phyloP scores from a whole-genome alignment of 2,797 vertebrate genomes.

The Adrianichthys oophorus region DNA sequence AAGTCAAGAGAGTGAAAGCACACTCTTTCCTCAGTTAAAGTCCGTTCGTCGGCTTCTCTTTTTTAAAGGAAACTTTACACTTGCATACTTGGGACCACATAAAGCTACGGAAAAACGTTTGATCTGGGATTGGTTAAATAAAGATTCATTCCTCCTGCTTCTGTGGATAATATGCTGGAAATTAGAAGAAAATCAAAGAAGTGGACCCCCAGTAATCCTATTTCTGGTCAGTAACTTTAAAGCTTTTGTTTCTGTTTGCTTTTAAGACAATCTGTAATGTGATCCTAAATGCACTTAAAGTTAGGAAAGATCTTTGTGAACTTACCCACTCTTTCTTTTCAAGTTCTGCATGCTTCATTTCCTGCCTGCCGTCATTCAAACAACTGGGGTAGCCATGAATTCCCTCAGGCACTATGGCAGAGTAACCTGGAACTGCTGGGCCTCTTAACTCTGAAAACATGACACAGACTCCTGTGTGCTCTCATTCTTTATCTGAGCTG shows the following conservation, averaged over 20 bases:
- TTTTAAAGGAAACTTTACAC: conserved; percentile 31
- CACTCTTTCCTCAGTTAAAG: conserved; percentile 53
- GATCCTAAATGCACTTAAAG: background rate
- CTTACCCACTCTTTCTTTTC: conserved; percentile 36
- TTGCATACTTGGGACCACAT: conserved; percentile 19
- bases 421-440: conserved; percentile 15
- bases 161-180: conserved; percentile 67
- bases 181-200: conserved; percentile 38
- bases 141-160: background rate
- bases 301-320: conserved; percentile 45
- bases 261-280: background rate
- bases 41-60: conserved; percentile 38
- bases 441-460: conserved; percentile 30
- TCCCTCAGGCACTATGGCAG: conserved; percentile 39
- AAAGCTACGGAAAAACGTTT: conserved; percentile 2
- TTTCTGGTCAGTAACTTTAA: conserved; percentile 52
- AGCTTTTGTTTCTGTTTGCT: background rate
- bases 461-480: conserved; percentile 10
- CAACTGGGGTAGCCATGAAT: conserved; percentile 38
- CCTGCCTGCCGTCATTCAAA: conserved; percentile 49
- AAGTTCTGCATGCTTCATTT: conserved; percentile 42
- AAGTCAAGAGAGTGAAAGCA: conserved; percentile 47
- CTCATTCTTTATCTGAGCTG: conserved; percentile 19
- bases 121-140: conserved; percentile 43
- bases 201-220: conserved; percentile 21